These are phyloP conservation scores for Miltochrista miniata DNA, from an alignment of 2,888 invertebrate genomes.

Conservation along the genomic window DNA sequence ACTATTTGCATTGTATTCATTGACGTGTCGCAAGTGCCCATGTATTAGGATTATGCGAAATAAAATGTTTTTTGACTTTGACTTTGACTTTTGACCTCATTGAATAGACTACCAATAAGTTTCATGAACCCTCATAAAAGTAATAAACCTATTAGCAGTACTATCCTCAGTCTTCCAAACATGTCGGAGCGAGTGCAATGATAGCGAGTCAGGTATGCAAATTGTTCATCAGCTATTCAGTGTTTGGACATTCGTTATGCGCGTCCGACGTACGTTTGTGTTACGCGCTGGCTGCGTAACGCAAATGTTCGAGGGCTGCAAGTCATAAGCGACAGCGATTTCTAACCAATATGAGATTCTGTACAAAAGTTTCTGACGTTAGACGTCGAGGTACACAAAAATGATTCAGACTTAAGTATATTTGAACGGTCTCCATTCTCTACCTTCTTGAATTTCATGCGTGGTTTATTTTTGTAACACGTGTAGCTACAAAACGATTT, in stretches of 20 bases:
- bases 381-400: too few species aligned
- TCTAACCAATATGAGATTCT: not conserved
- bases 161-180: not conserved
- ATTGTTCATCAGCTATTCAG: conserved; percentile 83
- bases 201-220: conserved; percentile 77
- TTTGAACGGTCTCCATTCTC: too few species aligned
- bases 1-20: too few species aligned
- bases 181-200: conserved; percentile 44
- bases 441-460: too few species aligned
- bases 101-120: not conserved
- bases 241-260: conserved; percentile 83
- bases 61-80: too few species aligned
- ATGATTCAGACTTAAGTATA: too few species aligned
- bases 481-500: too few species aligned
- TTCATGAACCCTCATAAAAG: not conserved
- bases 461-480: too few species aligned
- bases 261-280: conserved; percentile 53
- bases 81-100: too few species aligned
- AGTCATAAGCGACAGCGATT: conserved; percentile 23
- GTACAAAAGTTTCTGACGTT: too few species aligned
- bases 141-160: not conserved
- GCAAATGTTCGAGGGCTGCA: conserved; percentile 26
- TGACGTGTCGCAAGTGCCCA: too few species aligned
- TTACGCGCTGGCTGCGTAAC: conserved; percentile 43
- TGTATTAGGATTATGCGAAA: too few species aligned